These are phyloP conservation scores for Australoheros facetus DNA, from an alignment of 2,797 vertebrate species.

Conservation along the genomic window DNA sequence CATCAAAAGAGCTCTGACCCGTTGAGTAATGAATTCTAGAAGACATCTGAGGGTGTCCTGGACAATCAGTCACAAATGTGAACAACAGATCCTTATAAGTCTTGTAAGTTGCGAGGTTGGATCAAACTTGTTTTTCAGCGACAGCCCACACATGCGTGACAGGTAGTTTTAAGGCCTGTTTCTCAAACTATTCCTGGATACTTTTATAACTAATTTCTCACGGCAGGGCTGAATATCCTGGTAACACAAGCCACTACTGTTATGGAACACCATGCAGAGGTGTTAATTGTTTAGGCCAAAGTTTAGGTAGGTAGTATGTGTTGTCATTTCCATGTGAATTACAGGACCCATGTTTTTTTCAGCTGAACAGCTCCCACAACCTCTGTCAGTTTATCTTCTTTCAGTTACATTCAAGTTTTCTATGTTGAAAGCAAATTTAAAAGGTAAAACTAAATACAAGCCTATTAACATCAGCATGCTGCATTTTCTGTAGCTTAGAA, in stretches of 20 bases:
- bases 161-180: neutral
- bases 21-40: neutral
- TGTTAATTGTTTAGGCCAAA: too few species aligned
- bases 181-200: neutral
- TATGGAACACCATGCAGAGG: too few species aligned
- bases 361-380: neutral
- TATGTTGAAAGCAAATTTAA: too few species aligned
- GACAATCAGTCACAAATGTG: neutral
- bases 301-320: too few species aligned
- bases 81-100: neutral
- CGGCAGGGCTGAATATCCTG: neutral
- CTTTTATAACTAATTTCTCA: neutral
- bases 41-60: neutral
- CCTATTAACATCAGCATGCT: too few species aligned
- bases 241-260: too few species aligned
- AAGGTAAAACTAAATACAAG: too few species aligned
- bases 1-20: neutral
- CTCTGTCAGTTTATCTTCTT: neutral
- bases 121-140: neutral
- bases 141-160: neutral
- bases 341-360: neutral
- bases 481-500: too few species aligned
- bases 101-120: neutral
- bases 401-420: too few species aligned
- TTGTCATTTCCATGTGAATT: too few species aligned